Conservation (phyloP, 2,797 vertebrate species). For the Channallabes apus region DNA sequence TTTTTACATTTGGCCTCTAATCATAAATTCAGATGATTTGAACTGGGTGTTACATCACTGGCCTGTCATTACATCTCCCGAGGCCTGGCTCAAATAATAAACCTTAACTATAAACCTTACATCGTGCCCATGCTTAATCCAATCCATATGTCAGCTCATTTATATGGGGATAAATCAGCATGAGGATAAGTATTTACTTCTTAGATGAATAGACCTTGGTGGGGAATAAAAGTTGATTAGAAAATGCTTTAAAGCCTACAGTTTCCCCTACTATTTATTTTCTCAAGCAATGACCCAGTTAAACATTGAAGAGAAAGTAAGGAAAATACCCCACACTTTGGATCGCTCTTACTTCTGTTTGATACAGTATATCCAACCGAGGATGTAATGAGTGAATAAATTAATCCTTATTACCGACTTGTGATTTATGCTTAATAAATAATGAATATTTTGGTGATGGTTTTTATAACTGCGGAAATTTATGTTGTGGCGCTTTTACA, state of each 20-base stretch:
- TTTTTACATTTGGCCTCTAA: constrained; percentile 29
- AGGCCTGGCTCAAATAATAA: constrained; percentile 62
- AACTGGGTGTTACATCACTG: constrained; percentile 52
- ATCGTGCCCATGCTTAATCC: constrained; percentile 66
- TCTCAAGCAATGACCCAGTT: constrained; percentile 49
- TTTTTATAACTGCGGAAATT: not conserved
- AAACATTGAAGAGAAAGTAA: constrained; percentile 29
- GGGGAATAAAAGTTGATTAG: constrained; percentile 64
- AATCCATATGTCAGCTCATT: constrained; percentile 74
- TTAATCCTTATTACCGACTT: not conserved
- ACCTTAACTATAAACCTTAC: constrained; percentile 69
- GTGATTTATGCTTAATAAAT: not conserved
- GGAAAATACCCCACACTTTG: constrained; percentile 3
- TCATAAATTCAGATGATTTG: constrained; percentile 47
- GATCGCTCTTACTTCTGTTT: not conserved
- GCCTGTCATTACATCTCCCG: constrained; percentile 42
- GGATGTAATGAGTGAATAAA: not conserved
- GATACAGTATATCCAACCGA: not conserved
- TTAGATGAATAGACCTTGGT: constrained; percentile 71
- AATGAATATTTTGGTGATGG: not conserved
- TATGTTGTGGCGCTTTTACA: not conserved
- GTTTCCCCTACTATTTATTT: constrained; percentile 58
- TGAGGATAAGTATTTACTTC: constrained; percentile 67
- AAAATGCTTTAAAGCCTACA: constrained; percentile 65
- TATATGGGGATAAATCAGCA: constrained; percentile 74